These are phyloP conservation scores for Lordiphosa mommai DNA, from an alignment of 1,140 invertebrate species.

Conservation along the genomic window DNA sequence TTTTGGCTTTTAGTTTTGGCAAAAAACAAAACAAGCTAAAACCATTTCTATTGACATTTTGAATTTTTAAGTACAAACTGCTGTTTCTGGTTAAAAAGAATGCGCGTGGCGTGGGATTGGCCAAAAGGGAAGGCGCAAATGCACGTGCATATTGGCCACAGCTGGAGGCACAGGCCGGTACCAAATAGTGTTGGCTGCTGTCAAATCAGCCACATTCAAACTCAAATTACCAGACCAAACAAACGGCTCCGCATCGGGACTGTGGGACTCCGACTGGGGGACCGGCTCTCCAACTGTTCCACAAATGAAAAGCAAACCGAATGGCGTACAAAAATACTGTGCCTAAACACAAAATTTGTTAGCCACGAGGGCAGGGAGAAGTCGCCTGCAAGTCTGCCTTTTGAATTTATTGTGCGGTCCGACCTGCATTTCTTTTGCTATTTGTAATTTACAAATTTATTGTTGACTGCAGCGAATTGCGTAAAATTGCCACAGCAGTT, in stretches of 20 bases:
- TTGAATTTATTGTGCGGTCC: conserved; percentile 64
- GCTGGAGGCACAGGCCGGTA: conserved; percentile 41
- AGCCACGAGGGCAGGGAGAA: background rate
- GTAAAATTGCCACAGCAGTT: conserved; percentile 68
- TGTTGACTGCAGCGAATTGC: conserved; percentile 75
- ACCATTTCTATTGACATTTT: conserved; percentile 46
- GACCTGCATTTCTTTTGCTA: conserved; percentile 66
- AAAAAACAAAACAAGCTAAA: conserved; percentile 30
- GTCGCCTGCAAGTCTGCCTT: conserved; percentile 35
- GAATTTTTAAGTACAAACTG: conserved; percentile 49
- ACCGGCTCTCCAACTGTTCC: conserved; percentile 12
- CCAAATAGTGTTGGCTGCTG: conserved; percentile 62
- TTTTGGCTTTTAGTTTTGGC: conserved; percentile 50
- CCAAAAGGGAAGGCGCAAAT: conserved; percentile 10
- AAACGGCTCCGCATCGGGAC: conserved; percentile 21
- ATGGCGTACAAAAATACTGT: conserved; percentile 34
- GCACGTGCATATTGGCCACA: conserved; percentile 60
- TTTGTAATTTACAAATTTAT: conserved; percentile 69
- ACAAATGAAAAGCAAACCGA: conserved; percentile 41
- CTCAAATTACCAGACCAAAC: conserved; percentile 66
- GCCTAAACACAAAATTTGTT: conserved; percentile 49
- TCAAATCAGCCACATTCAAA: conserved; percentile 75
- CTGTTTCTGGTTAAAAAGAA: conserved; percentile 14
- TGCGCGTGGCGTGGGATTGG: conserved; percentile 44
- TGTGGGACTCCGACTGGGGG: conserved; percentile 1